These are phyloP conservation scores for Ariopsis seemanni DNA, from an alignment of 2,113 vertebrate genomes.

Conservation along the genomic window DNA sequence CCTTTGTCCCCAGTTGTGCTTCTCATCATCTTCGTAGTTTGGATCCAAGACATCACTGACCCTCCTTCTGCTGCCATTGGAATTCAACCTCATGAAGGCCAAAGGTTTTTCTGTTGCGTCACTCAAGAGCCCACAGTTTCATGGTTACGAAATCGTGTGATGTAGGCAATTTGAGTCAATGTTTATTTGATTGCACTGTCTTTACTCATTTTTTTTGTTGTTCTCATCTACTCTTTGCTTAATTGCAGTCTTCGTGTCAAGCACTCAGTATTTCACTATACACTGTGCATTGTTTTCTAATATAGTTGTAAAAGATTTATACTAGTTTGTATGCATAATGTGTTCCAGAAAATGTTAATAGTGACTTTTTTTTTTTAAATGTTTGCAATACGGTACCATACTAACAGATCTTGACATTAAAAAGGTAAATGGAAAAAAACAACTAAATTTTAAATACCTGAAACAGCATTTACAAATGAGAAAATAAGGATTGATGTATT, in stretches of 20 bases:
- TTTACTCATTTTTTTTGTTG: neutral
- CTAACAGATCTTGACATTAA: neutral
- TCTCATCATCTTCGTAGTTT: neutral
- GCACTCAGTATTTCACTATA: neutral
- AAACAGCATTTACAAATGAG: neutral
- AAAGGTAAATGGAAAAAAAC: neutral
- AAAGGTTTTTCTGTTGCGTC: neutral
- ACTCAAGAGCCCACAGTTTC: neutral
- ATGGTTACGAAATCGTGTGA: neutral
- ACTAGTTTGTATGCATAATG: neutral
- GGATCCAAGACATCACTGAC: neutral
- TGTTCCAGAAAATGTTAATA: neutral
- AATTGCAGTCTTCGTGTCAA: neutral
- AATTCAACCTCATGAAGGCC: neutral
- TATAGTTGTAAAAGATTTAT: neutral
- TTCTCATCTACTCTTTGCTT: neutral
- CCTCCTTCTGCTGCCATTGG: neutral
- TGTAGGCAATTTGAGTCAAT: too few species aligned
- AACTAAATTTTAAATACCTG: neutral
- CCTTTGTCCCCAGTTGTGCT: neutral
- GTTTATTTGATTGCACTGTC: neutral
- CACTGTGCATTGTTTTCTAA: neutral
- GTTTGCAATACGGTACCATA: neutral
- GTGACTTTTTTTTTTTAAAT: neutral
- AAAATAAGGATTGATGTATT: neutral